Evolutionary conservation across 1,140 invertebrate species (phyloP), one percentile per base, ranked within the genome.

Genomic region (Alviniconcha marisindica): DNA sequence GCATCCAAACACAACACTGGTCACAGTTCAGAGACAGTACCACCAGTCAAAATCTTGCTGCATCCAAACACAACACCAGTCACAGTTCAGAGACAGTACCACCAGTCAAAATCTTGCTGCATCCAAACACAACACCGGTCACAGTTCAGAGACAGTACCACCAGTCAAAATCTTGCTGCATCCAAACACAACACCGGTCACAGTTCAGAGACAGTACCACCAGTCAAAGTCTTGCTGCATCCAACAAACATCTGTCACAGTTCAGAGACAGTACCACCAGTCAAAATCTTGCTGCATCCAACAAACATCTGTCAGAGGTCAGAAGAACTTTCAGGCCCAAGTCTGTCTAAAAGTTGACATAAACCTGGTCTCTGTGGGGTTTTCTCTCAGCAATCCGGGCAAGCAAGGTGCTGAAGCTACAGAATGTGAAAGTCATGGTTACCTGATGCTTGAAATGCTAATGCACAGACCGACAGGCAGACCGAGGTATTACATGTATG

Each of bases 111-210:
- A n/a, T 69, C 5, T 69, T 7, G 5, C 7, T 28, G 18, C 24
- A 33, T 36, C 14, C 4, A 18, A n/a, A n/a, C n/a, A n/a, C n/a
- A n/a, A n/a, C n/a, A n/a, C n/a, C n/a, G n/a, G n/a, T n/a, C n/a
- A n/a, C n/a, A n/a, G n/a, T n/a, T n/a, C n/a, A n/a, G n/a, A 5
- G 15, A 69, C 78, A 4, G 56, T 60, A 4, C 36, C 78, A 44
- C 69, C 78, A 12, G 78, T 44, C 21, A 80, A 80, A n/a, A 38
- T 80, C 69, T 80, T 80, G 4, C 28, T 38, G 40, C 78, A 80
- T 1, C 78, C 78, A 24, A 4, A 71, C 3, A 36, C 66, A 71
- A 21, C 10, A 51, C 7, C 28, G 31, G n/a, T 12, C 10, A 66
- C 28, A 73, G 28, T 73, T 66, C 4, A 33, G 36, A 38, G 38